Evolutionary conservation across 2,113 vertebrate genomes (phyloP).

Genomic region (rabbit (Oryctolagus cuniculus)): mOryCun1.1 NC_091448.1:41783501-41784000

Average conservation of each 20-base stretch:
- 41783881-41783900: slow-evolving; percentile 80
- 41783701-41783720: slow-evolving; percentile 37
- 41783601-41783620: not conserved
- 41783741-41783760: slow-evolving; percentile 72
- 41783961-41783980: slow-evolving; percentile 48
- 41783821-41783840: not conserved
- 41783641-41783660: not conserved
- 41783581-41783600: not conserved
- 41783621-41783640: not conserved
- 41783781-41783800: slow-evolving; percentile 79
- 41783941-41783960: slow-evolving; percentile 63
- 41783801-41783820: slow-evolving; percentile 65
- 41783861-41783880: slow-evolving; percentile 86
- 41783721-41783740: slow-evolving; percentile 24
- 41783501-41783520: slow-evolving; percentile 1
- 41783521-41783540: not conserved
- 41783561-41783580: not conserved
- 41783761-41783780: slow-evolving; percentile 62
- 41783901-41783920: slow-evolving; percentile 69
- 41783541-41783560: not conserved
- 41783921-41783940: slow-evolving; percentile 76
- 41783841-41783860: slow-evolving; percentile 83
- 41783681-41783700: not conserved
- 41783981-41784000: slow-evolving; percentile 49
- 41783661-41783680: slow-evolving; percentile 3